A percentile compares a stretch with the other conserved stretches of the same genome.
phyloP scores from a whole-genome alignment of 2,113 vertebrate species.

The Centropus bengalensis region DNA sequence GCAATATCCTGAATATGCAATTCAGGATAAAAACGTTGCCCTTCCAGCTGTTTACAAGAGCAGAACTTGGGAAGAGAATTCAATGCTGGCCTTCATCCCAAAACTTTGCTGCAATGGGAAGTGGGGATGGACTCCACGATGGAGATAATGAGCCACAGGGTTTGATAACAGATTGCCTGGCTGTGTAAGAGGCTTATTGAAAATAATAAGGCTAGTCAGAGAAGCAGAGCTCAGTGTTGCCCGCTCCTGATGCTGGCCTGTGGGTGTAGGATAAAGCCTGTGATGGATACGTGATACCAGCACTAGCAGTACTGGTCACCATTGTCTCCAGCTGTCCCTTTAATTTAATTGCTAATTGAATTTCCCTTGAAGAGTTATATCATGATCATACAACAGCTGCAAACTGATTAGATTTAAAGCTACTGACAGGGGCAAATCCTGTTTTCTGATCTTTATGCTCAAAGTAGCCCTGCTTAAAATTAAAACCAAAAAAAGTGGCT shows the following conservation, averaged over 20 bases:
- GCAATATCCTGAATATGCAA: rapidly evolving
- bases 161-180: background rate
- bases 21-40: rapidly evolving
- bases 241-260: background rate
- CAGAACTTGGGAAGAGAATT: background rate
- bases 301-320: background rate
- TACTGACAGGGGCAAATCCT: constrained; percentile 36
- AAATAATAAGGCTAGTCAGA: background rate
- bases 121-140: rapidly evolving
- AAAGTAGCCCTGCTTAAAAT: constrained; percentile 31
- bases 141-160: background rate
- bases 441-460: constrained; percentile 39
- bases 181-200: constrained; percentile 35
- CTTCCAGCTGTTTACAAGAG: background rate
- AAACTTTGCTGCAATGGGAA: rapidly evolving
- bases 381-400: constrained; percentile 23
- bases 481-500: background rate
- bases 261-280: background rate
- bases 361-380: constrained; percentile 28
- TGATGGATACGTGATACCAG: background rate
- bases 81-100: rapidly evolving
- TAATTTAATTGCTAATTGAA: constrained; percentile 34
- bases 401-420: constrained; percentile 47
- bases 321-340: constrained; percentile 49
- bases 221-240: background rate